phyloP scores from a whole-genome alignment of 2,888 invertebrate genomes.

The Parapristionchus giblindavisi region DNA sequence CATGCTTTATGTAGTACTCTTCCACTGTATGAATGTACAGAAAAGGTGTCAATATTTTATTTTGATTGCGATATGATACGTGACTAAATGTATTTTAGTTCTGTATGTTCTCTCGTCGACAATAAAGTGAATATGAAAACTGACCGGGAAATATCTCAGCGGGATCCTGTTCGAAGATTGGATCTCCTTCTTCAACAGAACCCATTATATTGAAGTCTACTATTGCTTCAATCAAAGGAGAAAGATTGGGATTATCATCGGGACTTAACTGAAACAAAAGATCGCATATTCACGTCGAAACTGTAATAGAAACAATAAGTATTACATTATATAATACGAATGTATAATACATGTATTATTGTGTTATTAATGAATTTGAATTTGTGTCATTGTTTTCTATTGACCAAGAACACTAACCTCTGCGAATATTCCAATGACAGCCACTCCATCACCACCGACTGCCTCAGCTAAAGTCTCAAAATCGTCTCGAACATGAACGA shows the following conservation, averaged over 20 bases:
- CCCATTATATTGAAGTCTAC: neutral
- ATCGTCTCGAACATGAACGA: slow-evolving; percentile 16
- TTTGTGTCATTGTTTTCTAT: too few relatives aligned
- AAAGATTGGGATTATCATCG: slow-evolving; percentile 5
- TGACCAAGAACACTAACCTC: neutral
- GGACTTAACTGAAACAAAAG: neutral
- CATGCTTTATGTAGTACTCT: too few relatives aligned
- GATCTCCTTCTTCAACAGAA: neutral
- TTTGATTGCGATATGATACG: too few relatives aligned
- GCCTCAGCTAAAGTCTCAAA: neutral
- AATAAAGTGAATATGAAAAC: neutral
- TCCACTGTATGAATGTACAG: too few relatives aligned
- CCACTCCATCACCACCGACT: neutral
- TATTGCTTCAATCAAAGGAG: slow-evolving; percentile 12
- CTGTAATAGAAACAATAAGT: too few relatives aligned
- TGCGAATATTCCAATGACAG: slow-evolving; percentile 13
- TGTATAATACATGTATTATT: too few relatives aligned
- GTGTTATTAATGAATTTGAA: too few relatives aligned
- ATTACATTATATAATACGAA: too few relatives aligned
- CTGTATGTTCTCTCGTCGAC: too few relatives aligned
- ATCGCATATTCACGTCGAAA: too few relatives aligned
- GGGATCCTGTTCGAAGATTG: neutral
- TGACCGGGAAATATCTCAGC: neutral
- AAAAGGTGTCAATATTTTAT: too few relatives aligned
- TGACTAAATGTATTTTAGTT: too few relatives aligned